These are phyloP conservation scores for Bambusicola thoracicus DNA, from an alignment of 2,113 vertebrate species.

Conservation along the genomic window DNA sequence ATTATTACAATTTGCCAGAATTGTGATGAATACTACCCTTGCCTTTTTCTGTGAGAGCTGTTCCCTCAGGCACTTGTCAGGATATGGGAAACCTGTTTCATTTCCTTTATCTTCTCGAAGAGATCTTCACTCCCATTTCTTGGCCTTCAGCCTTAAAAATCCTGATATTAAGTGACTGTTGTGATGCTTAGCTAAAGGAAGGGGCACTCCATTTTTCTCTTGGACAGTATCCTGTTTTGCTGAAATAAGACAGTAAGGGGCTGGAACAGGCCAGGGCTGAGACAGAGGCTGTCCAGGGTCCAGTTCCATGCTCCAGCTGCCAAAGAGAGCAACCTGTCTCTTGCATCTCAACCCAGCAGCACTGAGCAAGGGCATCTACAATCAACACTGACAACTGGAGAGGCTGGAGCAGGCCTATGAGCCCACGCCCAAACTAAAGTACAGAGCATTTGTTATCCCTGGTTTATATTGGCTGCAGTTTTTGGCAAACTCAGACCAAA, in stretches of 20 bases:
- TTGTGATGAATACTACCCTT: background rate
- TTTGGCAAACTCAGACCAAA: background rate
- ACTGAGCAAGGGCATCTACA: background rate
- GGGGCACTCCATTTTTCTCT: background rate
- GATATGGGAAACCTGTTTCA: background rate
- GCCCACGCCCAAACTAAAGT: background rate
- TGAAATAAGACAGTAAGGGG: background rate
- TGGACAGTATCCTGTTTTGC: background rate
- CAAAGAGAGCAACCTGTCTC: background rate
- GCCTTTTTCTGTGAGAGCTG: background rate
- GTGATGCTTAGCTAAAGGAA: background rate
- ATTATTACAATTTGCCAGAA: background rate
- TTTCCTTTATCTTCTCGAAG: constrained; percentile 1
- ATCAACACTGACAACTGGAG: background rate
- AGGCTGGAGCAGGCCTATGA: background rate
- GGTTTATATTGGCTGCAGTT: background rate
- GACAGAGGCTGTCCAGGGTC: background rate
- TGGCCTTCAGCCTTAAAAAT: background rate
- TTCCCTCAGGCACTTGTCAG: background rate
- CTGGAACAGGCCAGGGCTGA: background rate
- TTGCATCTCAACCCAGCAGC: background rate
- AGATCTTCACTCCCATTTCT: background rate
- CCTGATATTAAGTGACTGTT: background rate
- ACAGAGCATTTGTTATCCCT: background rate
- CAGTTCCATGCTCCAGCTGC: background rate